Evolutionary conservation across 2,797 vertebrate genomes (phyloP).

Genomic region (Echiichthys vipera): DNA sequence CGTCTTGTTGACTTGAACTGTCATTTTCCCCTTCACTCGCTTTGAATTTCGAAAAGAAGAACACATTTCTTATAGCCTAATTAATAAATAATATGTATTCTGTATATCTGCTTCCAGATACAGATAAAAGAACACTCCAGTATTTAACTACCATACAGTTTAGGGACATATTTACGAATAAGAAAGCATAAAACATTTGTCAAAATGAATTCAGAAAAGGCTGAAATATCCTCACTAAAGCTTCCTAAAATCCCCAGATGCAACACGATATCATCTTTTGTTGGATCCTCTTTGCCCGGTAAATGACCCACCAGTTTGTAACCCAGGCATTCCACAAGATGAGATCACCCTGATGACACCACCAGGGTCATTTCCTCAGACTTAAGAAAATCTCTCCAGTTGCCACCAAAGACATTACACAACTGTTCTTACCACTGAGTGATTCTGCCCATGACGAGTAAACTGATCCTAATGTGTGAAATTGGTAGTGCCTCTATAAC

Average conservation of each 20-base stretch:
- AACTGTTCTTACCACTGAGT: background rate
- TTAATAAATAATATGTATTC: background rate
- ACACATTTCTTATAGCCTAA: background rate
- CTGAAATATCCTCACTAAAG: background rate
- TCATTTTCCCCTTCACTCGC: background rate
- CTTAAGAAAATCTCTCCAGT: background rate
- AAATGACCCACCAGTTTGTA: background rate
- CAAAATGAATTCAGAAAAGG: background rate
- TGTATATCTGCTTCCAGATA: background rate
- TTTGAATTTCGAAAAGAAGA: background rate
- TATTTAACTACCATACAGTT: background rate
- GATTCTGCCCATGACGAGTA: background rate
- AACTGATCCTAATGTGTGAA: background rate
- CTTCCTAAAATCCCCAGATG: background rate
- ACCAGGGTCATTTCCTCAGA: conserved; percentile 10
- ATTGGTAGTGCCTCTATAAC: background rate
- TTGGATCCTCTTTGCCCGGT: background rate
- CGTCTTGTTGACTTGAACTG: background rate
- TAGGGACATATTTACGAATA: background rate
- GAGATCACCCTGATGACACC: background rate
- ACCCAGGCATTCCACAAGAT: background rate
- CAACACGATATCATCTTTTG: background rate
- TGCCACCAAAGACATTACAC: background rate
- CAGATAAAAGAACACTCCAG: background rate
- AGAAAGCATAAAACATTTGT: background rate